Percentiles rank a stretch among this genome's conserved stretches.
These are phyloP conservation scores for Sciurus carolinensis DNA, from an alignment of 2,797 vertebrate species.

Conservation along the genomic window DNA sequence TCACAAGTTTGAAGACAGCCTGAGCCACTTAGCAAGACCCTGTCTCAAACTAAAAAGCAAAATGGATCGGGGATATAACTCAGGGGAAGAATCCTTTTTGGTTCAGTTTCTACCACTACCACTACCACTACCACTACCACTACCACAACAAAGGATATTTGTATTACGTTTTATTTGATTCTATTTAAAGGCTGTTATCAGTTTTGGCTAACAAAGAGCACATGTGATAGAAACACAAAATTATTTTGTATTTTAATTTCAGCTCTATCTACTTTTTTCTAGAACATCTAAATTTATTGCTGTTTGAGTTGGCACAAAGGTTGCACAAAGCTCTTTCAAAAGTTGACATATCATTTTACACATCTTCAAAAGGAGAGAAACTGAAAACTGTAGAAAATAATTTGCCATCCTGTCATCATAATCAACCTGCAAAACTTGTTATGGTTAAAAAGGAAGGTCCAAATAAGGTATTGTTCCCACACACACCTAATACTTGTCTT, in stretches of 20 bases:
- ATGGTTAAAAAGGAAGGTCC: constrained; percentile 90
- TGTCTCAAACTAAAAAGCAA: background rate
- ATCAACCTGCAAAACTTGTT: constrained; percentile 88
- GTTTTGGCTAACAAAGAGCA: background rate
- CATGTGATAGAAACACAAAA: background rate
- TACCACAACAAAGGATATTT: background rate
- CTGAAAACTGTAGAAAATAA: constrained; percentile 62
- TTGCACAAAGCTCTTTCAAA: constrained; percentile 89
- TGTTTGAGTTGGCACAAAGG: constrained; percentile 89
- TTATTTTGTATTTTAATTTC: constrained; percentile 30
- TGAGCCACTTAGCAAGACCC: background rate
- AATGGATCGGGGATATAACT: background rate
- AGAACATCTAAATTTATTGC: constrained; percentile 91
- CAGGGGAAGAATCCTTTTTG: too few species aligned
- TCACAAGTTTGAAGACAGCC: background rate
- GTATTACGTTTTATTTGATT: background rate
- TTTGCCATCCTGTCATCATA: constrained; percentile 87
- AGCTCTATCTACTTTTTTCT: background rate
- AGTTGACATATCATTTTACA: constrained; percentile 89
- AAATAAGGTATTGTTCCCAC: constrained; percentile 89
- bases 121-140: too few species aligned
- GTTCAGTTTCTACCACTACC: too few species aligned
- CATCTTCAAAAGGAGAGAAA: constrained; percentile 76
- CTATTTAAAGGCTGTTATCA: constrained; percentile 28
- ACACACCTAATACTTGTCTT: background rate